Conservation (phyloP, 1,140 invertebrate species). For the Neotoxoptera formosana region DNA sequence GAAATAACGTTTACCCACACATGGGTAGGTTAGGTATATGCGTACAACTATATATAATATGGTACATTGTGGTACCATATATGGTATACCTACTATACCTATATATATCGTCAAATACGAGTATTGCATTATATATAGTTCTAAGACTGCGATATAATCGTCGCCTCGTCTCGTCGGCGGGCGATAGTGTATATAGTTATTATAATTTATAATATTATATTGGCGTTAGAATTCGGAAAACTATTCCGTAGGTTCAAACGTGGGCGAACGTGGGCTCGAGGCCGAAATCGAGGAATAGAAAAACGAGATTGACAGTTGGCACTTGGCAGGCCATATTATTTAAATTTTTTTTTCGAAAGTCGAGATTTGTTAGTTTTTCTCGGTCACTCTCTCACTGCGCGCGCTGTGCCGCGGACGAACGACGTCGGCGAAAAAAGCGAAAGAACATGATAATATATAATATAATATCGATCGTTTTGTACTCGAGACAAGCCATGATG, state of each 20-base stretch:
- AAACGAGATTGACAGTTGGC: conserved; percentile 20
- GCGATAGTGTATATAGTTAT: background rate
- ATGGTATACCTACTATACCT: background rate
- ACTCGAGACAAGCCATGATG: background rate
- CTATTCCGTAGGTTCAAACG: background rate
- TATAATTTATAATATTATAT: background rate
- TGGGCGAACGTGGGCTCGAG: background rate
- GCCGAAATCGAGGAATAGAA: background rate
- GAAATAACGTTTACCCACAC: background rate
- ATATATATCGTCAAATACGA: too few relatives aligned
- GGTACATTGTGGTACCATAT: too few relatives aligned
- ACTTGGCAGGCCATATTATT: background rate
- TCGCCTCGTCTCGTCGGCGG: too few relatives aligned
- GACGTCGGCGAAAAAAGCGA: background rate
- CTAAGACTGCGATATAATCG: too few relatives aligned
- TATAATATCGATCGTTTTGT: background rate
- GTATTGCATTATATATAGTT: background rate
- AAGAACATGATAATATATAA: background rate
- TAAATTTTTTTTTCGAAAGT: conserved; percentile 23
- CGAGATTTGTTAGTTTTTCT: background rate
- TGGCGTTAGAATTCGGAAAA: background rate
- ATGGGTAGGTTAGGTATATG: background rate
- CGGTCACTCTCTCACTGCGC: background rate
- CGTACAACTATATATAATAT: background rate
- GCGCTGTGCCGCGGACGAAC: background rate